Base-by-base conservation (phyloP, 1,140 invertebrate genomes). In the Diorhabda elongata region DNA sequence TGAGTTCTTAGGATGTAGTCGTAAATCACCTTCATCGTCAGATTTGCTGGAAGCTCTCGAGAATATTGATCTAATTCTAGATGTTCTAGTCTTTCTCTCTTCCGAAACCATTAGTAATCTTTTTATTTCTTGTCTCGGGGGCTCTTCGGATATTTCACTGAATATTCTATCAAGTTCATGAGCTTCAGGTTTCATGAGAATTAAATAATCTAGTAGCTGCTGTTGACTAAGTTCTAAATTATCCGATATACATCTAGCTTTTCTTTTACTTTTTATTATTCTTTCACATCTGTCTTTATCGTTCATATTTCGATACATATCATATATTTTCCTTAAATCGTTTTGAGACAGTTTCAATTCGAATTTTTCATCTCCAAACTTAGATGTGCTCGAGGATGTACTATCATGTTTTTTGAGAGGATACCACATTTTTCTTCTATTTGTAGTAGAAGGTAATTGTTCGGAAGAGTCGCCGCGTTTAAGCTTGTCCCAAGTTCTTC, bases 401-500 rank as follows among this genome's bases (percentile, higher is more conserved):
- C 42, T 64, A 44, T 69, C 69, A 7, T 63, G 64, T 66, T 79
- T 79, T 47, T 76, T 75, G 68, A 84, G 81, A 5, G 84, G 84
- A 58, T 83, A 83, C 84, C 83, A 85, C 45, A 80, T 77, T 45
- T 81, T 79, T 44, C 81, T 79, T 67, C 82, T 78, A 4, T 81
- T 75, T 1, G 83, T 83, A 7, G 81, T 79, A 5, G 83, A 42
- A 11, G 44, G 80, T 9, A 87, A 77, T 26, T 86, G 68, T 74
- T 89, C 88, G 0, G 83, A 84, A 42, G 86, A 87, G 58, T 88
- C 86, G 43, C 84, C 84, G 61, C 85, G 80, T 75, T 85, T 87
- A 47, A 88, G 74, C 69, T 88, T 84, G 56, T 89, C 87, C 86
- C 86, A 88, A 78, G 84, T 87, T 75, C 83, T 85, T 47, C 88